phyloP scores from a whole-genome alignment of 2,113 vertebrate genomes.

The Balaeniceps rex region DNA sequence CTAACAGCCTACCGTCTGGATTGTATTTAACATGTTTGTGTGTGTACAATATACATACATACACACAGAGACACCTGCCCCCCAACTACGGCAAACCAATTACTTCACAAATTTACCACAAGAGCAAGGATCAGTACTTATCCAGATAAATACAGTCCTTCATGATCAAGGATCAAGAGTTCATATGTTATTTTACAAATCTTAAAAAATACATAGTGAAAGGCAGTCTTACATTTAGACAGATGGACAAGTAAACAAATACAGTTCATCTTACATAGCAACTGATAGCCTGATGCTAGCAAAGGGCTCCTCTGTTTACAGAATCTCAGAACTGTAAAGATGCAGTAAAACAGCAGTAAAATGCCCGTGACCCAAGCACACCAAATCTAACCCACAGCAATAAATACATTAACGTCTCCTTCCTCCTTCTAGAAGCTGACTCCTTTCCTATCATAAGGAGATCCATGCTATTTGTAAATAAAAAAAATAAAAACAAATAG shows the following conservation, averaged over 20 bases:
- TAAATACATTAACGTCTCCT: not conserved
- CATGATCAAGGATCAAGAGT: not conserved
- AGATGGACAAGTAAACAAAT: not conserved
- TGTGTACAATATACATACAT: not conserved
- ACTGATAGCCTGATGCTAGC: conserved; percentile 4
- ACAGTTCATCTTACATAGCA: conserved; percentile 21
- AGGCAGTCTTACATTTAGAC: conserved; percentile 1
- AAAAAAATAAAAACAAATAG: not conserved
- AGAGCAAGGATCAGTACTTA: not conserved
- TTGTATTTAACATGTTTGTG: not conserved
- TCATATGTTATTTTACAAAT: not conserved
- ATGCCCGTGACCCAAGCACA: not conserved
- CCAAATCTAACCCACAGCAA: not conserved
- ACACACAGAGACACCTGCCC: not conserved
- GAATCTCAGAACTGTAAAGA: conserved; percentile 8
- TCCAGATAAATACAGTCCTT: not conserved
- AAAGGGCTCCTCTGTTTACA: conserved; percentile 15
- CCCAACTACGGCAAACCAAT: not conserved
- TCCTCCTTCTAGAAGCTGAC: not conserved
- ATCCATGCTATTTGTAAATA: not conserved
- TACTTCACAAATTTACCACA: not conserved
- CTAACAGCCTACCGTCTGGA: not conserved
- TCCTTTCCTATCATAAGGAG: not conserved
- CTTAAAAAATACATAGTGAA: not conserved
- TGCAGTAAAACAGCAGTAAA: conserved; percentile 23